Conservation (phyloP, 2,113 vertebrate species). For the Campylomormyrus tamandua region DNA sequence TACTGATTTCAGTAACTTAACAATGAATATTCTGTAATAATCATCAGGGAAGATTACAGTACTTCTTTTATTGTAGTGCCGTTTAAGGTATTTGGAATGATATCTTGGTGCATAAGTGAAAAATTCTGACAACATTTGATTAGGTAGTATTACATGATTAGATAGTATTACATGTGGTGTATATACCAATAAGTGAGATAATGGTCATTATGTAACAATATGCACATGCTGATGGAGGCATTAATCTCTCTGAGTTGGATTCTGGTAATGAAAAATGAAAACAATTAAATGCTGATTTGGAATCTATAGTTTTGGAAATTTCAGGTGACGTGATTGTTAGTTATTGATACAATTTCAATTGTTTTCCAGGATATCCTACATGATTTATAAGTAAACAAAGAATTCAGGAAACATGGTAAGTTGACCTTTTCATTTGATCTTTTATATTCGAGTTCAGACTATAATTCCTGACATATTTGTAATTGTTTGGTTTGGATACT, state of each 20-base stretch:
- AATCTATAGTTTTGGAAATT: background rate
- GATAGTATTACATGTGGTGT: background rate
- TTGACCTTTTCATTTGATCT: background rate
- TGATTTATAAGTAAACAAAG: background rate
- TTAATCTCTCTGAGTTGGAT: background rate
- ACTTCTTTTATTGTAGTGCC: background rate
- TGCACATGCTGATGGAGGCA: background rate
- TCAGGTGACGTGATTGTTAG: background rate
- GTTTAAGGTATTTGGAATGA: too few species aligned
- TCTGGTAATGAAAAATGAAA: background rate
- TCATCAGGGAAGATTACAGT: background rate
- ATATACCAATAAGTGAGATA: background rate
- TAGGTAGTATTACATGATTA: background rate
- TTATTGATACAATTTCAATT: background rate
- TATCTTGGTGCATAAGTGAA: background rate
- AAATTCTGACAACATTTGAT: background rate
- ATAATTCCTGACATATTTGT: background rate
- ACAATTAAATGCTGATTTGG: background rate
- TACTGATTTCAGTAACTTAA: background rate
- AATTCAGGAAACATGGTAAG: conserved; percentile 12
- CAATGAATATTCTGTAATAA: background rate
- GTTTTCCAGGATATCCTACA: conserved; percentile 8
- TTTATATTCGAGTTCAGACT: background rate
- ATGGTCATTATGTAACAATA: background rate
- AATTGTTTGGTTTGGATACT: background rate